phyloP scores from a whole-genome alignment of 2,113 vertebrate genomes.

The Oostethus manadensis region DNA sequence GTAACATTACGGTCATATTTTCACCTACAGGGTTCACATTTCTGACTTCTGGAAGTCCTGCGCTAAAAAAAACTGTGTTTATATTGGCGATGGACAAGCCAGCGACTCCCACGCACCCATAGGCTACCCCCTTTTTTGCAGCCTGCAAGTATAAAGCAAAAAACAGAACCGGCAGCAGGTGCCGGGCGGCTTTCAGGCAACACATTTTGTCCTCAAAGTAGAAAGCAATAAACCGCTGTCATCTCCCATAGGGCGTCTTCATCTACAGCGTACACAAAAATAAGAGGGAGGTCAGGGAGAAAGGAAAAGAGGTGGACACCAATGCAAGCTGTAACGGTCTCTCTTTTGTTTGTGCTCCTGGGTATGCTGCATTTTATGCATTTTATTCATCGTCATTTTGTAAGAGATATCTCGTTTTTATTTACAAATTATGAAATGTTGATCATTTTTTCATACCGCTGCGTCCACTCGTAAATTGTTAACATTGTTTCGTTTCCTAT shows the following conservation, averaged over 20 bases:
- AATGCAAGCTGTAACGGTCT: constrained; percentile 1
- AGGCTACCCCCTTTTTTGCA: not conserved
- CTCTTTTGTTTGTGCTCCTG: constrained; percentile 17
- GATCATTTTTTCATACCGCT: too few species aligned
- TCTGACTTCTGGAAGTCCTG: not conserved
- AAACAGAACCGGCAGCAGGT: constrained; percentile 1
- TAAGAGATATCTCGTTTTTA: too few species aligned
- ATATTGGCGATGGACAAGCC: constrained; percentile 8
- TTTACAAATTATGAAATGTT: too few species aligned
- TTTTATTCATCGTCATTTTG: too few species aligned
- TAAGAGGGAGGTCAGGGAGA: constrained; percentile 9
- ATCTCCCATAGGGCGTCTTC: constrained; percentile 5
- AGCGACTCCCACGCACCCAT: constrained; percentile 4
- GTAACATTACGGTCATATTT: too few species aligned
- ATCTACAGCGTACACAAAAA: constrained; percentile 11
- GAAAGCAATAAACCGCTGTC: constrained; percentile 3
- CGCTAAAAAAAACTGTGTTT: constrained; percentile 5
- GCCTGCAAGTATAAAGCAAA: constrained; percentile 2
- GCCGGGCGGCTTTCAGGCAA: constrained; percentile 4
- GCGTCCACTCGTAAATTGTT: too few species aligned
- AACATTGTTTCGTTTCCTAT: too few species aligned
- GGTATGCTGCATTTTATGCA: too few species aligned
- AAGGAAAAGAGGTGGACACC: not conserved
- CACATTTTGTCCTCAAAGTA: constrained; percentile 18
- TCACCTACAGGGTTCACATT: too few species aligned